Conservation (phyloP, 2,888 invertebrate genomes). For the Apoderus coryli region DNA sequence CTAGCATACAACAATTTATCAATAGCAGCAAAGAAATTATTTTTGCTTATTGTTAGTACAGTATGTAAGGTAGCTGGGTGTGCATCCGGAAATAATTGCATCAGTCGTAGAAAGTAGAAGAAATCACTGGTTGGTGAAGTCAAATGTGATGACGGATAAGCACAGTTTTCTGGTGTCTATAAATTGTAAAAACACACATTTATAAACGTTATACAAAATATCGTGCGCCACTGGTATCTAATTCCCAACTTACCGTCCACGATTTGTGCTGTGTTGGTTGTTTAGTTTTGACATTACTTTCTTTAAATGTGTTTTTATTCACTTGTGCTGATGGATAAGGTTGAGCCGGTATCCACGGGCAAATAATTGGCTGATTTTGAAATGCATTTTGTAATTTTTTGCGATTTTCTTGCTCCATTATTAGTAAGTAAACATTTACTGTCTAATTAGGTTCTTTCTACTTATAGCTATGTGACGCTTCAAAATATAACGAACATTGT, state of each 20-base stretch:
- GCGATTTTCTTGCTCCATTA: too few species aligned
- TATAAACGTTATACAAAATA: too few species aligned
- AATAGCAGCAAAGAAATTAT: slow-evolving; percentile 29
- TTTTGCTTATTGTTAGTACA: slow-evolving; percentile 28
- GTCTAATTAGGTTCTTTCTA: too few species aligned
- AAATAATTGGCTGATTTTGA: slow-evolving; percentile 21
- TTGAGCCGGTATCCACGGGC: slow-evolving; percentile 23
- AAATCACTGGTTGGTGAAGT: too few species aligned
- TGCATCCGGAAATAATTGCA: slow-evolving; percentile 32
- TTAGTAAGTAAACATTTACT: too few species aligned
- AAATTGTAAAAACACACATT: not conserved
- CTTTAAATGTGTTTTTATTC: slow-evolving; percentile 20
- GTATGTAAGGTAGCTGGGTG: slow-evolving; percentile 32
- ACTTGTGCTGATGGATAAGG: slow-evolving; percentile 21
- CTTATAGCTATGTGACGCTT: too few species aligned
- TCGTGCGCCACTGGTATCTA: too few species aligned
- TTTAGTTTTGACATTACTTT: too few species aligned
- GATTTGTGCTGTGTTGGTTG: slow-evolving; percentile 10
- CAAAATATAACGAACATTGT: too few species aligned
- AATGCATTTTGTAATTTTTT: slow-evolving; percentile 12
- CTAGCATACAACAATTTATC: slow-evolving; percentile 30
- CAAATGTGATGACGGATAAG: not conserved
- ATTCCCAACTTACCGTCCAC: too few species aligned
- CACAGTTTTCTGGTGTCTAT: slow-evolving; percentile 1
- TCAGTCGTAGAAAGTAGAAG: slow-evolving; percentile 30